Conservation (phyloP, 2,888 invertebrate genomes). For the Rhaphigaster nebulosa region DNA sequence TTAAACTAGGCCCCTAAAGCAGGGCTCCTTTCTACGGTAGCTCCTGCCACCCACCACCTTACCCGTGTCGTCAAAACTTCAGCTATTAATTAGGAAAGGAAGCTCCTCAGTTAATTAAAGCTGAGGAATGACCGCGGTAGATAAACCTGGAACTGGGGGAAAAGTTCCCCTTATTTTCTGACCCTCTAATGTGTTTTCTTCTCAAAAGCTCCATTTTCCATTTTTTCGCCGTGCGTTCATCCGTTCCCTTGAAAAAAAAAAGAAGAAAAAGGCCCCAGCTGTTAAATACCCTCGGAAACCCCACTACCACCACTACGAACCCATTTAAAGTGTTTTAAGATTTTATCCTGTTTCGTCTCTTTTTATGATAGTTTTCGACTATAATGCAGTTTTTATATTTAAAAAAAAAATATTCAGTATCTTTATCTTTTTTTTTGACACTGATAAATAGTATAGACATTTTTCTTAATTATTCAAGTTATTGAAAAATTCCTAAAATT, state of each 20-base stretch:
- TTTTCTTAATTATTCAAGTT: no score
- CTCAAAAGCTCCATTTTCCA: slow-evolving; percentile 28
- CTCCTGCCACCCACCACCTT: slow-evolving; percentile 1
- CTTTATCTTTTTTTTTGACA: no score
- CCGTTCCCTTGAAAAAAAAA: not conserved
- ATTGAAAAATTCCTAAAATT: no score
- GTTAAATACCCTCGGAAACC: slow-evolving; percentile 23
- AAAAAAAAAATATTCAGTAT: no score
- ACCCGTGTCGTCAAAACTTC: slow-evolving; percentile 39
- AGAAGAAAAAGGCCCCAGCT: not conserved
- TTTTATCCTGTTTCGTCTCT: not conserved
- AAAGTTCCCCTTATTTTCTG: slow-evolving; percentile 30
- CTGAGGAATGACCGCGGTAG: not conserved
- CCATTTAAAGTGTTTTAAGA: not conserved
- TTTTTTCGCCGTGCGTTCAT: not conserved
- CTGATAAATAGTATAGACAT: no score
- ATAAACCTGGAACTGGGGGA: not conserved
- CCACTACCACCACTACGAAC: not conserved
- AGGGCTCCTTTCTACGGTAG: not conserved
- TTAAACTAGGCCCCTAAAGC: slow-evolving; percentile 1
- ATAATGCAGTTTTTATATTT: not conserved
- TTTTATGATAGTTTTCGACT: not conserved
- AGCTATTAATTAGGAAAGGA: slow-evolving; percentile 37
- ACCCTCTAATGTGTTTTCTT: slow-evolving; percentile 29
- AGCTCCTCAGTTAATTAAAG: slow-evolving; percentile 40